A percentile compares a stretch with the other conserved stretches of the same genome.
Evolutionary conservation across 2,113 vertebrate genomes (phyloP).

Genomic region (Epinephelus fuscoguttatus): DNA sequence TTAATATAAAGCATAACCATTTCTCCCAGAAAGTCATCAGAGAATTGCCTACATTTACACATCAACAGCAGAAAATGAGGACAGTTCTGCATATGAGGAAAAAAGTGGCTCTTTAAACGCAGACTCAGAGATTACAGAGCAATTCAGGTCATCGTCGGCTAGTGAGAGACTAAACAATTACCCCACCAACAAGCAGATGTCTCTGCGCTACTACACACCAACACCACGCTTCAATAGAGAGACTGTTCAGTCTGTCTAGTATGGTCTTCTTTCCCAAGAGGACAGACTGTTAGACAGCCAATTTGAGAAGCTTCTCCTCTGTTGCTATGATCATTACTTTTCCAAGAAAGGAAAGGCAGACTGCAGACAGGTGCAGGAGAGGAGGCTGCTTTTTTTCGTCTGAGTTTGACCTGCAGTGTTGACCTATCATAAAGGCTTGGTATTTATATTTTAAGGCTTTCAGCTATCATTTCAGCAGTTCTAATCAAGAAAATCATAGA

Average conservation of each 20-base stretch:
- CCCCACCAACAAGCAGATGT: constrained; percentile 68
- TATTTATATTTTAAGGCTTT: background rate
- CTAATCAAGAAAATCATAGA: background rate
- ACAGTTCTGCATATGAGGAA: constrained; percentile 2
- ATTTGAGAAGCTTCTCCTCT: constrained; percentile 59
- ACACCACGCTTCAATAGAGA: constrained; percentile 48
- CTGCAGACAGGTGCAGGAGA: constrained; percentile 5
- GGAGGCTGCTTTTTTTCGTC: constrained; percentile 5
- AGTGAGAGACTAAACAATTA: constrained; percentile 64
- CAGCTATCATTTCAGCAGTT: background rate
- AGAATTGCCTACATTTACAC: background rate
- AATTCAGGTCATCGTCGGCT: constrained; percentile 69
- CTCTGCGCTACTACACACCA: constrained; percentile 41
- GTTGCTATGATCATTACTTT: constrained; percentile 57
- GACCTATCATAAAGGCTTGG: constrained; percentile 9
- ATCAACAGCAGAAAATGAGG: constrained; percentile 18
- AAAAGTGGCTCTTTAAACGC: constrained; percentile 30
- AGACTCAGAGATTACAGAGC: constrained; percentile 62
- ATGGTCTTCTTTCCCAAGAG: constrained; percentile 52
- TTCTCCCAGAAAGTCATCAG: background rate
- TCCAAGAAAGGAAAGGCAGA: constrained; percentile 40
- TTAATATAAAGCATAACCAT: no score
- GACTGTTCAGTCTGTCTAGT: constrained; percentile 54
- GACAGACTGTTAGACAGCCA: constrained; percentile 61
- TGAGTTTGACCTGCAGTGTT: constrained; percentile 27